Conservation (phyloP, 1,140 invertebrate species). For the Heliconius congener region DNA sequence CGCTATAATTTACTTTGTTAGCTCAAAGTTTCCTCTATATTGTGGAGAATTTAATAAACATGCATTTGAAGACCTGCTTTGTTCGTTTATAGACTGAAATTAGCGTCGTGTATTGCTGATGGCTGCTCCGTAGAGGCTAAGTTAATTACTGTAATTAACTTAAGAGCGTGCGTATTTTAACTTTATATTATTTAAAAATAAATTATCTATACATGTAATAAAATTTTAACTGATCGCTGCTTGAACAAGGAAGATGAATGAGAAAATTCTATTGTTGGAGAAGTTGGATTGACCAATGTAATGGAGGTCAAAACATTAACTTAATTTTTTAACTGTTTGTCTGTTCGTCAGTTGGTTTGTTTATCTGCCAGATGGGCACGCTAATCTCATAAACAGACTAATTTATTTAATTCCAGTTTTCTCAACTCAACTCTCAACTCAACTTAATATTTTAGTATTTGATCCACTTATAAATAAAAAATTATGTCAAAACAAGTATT, state of each 20-base stretch:
- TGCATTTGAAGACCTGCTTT: constrained; percentile 15
- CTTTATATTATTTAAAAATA: neutral
- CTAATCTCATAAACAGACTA: neutral
- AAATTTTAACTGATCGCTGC: too few relatives aligned
- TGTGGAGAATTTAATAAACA: constrained; percentile 17
- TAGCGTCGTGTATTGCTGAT: constrained; percentile 2
- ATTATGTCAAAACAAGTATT: too few relatives aligned
- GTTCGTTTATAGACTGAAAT: constrained; percentile 1
- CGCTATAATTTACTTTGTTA: constrained; percentile 27
- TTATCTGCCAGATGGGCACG: too few relatives aligned
- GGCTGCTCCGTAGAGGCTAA: neutral
- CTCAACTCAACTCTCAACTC: neutral
- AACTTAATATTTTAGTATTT: neutral
- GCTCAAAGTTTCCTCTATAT: neutral
- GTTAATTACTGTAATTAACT: neutral
- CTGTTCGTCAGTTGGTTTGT: too few relatives aligned
- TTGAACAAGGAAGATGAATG: too few relatives aligned
- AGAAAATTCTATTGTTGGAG: too few relatives aligned
- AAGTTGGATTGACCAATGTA: too few relatives aligned
- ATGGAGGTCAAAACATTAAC: too few relatives aligned
- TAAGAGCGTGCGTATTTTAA: neutral
- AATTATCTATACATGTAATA: too few relatives aligned
- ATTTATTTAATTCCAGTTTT: neutral
- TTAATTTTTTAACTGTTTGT: too few relatives aligned
- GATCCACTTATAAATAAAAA: too few relatives aligned